Evolutionary conservation across 2,888 invertebrate genomes (phyloP).

Genomic region (Fragum whitleyi): DNA sequence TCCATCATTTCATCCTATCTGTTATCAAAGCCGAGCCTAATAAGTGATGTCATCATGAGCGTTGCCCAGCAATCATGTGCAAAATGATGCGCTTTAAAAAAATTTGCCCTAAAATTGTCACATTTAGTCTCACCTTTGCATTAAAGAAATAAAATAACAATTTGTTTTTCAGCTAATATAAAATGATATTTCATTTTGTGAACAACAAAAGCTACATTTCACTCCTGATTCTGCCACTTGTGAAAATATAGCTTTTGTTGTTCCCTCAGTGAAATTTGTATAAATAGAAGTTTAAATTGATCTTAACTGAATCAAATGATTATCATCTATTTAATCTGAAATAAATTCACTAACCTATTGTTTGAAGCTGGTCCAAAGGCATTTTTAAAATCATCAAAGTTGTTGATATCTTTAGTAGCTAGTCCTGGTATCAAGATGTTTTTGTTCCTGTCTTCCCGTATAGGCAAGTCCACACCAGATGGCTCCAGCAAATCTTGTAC

Average conservation of each 20-base stretch:
- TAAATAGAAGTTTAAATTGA: constrained; percentile 23
- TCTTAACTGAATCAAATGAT: constrained; percentile 19
- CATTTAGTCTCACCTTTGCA: no score
- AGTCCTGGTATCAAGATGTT: constrained; percentile 82
- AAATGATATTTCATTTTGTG: no score
- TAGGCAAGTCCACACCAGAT: constrained; percentile 78
- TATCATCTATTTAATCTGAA: constrained; percentile 4
- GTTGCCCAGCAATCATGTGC: no score
- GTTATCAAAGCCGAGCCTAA: no score
- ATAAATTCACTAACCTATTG: constrained; percentile 74
- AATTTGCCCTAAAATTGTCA: no score
- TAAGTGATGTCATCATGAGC: no score
- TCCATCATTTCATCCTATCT: no score
- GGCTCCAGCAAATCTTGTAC: constrained; percentile 80
- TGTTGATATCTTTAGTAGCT: constrained; percentile 75
- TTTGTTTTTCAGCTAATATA: constrained; percentile 10
- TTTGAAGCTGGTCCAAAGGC: constrained; percentile 82
- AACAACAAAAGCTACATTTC: no score
- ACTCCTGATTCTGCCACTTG: no score
- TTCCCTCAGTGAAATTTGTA: constrained; percentile 19
- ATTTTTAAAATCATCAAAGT: constrained; percentile 79
- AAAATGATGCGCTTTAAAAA: no score
- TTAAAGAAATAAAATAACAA: no score
- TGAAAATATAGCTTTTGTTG: no score
- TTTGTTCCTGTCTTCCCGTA: constrained; percentile 81